A percentile compares a stretch with the other conserved stretches of the same genome.
These are phyloP conservation scores for Sinosuthora webbiana DNA, from an alignment of 2,113 vertebrate species.

Conservation along the genomic window DNA sequence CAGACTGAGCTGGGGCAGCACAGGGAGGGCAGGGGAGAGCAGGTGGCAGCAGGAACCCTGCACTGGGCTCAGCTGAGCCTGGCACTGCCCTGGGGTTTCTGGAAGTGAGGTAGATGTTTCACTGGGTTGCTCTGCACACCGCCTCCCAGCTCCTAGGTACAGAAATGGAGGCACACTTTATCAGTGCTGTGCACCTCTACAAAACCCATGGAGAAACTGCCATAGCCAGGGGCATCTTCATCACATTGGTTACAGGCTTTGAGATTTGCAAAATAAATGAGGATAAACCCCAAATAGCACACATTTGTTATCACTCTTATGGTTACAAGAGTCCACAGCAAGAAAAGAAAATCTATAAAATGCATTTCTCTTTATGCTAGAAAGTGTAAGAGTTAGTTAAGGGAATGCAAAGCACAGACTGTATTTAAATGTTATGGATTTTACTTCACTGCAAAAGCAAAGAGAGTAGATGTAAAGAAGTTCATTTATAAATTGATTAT, in stretches of 20 bases:
- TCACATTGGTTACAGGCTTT: neutral
- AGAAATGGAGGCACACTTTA: rapidly evolving
- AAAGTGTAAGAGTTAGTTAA: neutral
- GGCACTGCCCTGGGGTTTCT: rapidly evolving
- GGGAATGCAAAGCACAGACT: neutral
- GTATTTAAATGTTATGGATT: neutral
- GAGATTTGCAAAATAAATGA: neutral
- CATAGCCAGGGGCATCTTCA: neutral
- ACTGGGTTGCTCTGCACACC: neutral
- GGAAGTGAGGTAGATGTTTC: neutral
- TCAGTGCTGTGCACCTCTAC: neutral
- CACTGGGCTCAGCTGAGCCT: neutral
- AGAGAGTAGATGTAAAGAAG: neutral
- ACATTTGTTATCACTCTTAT: neutral
- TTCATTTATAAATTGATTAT: neutral
- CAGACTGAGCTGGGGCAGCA: neutral
- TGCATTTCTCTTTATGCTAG: neutral
- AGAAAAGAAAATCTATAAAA: neutral
- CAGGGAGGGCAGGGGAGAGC: neutral
- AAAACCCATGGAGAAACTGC: neutral
- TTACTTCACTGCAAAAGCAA: neutral
- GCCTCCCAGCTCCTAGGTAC: neutral
- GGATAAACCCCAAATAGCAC: neutral
- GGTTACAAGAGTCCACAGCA: neutral
- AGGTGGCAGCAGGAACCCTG: neutral